These are phyloP conservation scores for Sciurus carolinensis DNA, from an alignment of 2,797 vertebrate species.

Conservation along the genomic window DNA sequence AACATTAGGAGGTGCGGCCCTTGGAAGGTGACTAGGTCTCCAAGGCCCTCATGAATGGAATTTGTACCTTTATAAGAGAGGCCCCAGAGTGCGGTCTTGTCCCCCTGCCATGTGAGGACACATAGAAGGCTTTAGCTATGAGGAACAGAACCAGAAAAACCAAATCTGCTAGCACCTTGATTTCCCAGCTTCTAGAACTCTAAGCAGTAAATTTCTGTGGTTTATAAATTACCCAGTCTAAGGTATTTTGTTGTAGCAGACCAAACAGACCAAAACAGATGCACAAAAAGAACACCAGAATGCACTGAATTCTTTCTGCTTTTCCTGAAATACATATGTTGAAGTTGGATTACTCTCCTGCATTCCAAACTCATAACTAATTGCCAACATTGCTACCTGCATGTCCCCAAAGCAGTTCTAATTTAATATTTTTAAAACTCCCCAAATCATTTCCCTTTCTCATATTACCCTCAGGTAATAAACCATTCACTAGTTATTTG, in stretches of 20 bases:
- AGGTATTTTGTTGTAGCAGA: neutral
- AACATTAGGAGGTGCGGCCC: neutral
- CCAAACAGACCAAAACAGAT: neutral
- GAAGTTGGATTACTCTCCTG: neutral
- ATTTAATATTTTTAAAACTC: neutral
- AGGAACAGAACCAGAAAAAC: neutral
- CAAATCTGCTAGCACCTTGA: neutral
- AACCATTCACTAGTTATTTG: neutral
- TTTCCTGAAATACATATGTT: conserved; percentile 10
- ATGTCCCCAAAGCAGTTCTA: neutral
- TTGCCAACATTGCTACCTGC: neutral
- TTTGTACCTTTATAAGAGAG: neutral
- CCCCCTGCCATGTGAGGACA: neutral
- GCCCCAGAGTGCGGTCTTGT: neutral
- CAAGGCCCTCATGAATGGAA: neutral
- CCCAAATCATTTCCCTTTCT: neutral
- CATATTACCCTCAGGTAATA: neutral
- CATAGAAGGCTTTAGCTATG: neutral
- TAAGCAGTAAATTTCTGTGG: neutral
- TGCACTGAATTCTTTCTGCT: neutral
- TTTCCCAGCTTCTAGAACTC: neutral
- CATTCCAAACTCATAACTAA: neutral
- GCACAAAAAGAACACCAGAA: conserved; percentile 19
- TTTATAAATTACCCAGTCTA: neutral
- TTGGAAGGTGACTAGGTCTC: neutral